A percentile compares a stretch with the other conserved stretches of the same genome.
phyloP scores from a whole-genome alignment of 2,797 vertebrate genomes.

The Enteromius trimaculatus region DNA sequence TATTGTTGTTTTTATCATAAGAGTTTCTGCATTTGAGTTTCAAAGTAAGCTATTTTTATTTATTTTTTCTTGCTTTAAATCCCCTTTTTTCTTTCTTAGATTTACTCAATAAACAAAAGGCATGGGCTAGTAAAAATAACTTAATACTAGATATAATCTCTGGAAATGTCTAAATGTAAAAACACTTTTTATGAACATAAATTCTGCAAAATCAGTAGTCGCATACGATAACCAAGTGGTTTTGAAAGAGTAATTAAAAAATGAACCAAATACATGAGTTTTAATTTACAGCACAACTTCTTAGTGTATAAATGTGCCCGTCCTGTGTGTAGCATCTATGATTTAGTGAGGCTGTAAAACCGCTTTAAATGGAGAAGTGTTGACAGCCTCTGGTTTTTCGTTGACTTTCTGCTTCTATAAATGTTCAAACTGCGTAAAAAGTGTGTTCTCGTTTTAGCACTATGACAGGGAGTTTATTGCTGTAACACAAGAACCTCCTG shows the following conservation, averaged over 20 bases:
- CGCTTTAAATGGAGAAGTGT: constrained; percentile 23
- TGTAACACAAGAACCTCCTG: constrained; percentile 36
- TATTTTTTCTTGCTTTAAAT: background rate
- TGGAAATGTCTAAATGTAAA: background rate
- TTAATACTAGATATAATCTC: background rate
- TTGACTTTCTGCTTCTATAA: constrained; percentile 47
- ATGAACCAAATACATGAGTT: background rate
- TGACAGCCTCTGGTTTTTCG: constrained; percentile 41
- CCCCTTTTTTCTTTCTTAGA: background rate
- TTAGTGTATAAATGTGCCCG: background rate
- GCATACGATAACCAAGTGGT: no score
- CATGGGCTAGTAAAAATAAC: no score
- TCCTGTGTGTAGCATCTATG: constrained; percentile 21
- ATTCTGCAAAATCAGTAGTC: background rate
- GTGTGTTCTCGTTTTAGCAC: constrained; percentile 41
- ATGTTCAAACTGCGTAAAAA: constrained; percentile 45
- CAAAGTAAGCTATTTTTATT: background rate
- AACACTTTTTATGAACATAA: background rate
- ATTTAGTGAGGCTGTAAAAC: constrained; percentile 53
- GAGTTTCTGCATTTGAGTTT: background rate
- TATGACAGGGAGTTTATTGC: constrained; percentile 58
- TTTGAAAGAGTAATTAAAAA: background rate
- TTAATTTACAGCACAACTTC: background rate
- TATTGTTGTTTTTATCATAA: background rate
- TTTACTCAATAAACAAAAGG: background rate